Percentiles rank a stretch among this genome's conserved stretches.
phyloP scores from a whole-genome alignment of 2,888 invertebrate species.

The Pammene aurita region DNA sequence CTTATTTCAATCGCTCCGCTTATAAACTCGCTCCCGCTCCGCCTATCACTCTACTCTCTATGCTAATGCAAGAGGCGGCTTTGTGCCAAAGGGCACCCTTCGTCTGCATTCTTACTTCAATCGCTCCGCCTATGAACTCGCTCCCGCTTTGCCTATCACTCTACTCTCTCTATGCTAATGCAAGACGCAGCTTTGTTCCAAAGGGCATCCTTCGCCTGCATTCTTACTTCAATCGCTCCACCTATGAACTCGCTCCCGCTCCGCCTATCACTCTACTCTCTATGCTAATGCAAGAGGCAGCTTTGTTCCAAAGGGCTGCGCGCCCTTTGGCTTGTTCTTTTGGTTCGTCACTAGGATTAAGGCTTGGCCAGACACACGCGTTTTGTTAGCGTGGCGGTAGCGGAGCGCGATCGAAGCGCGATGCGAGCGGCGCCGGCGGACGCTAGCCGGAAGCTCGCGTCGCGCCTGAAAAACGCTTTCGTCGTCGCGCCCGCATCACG shows the following conservation, averaged over 20 bases:
- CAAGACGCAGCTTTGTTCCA: constrained; percentile 54
- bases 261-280: constrained; percentile 44
- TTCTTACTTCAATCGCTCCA: neutral
- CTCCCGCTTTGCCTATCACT: constrained; percentile 49
- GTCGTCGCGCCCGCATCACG: no score
- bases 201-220: neutral
- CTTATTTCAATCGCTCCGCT: neutral
- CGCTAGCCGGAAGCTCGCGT: no score
- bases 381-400: no score
- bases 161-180: constrained; percentile 29
- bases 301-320: constrained; percentile 68
- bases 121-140: constrained; percentile 17
- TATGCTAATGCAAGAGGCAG: constrained; percentile 52
- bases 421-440: no score
- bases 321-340: constrained; percentile 75
- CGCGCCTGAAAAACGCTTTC: no score
- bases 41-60: constrained; percentile 43
- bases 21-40: constrained; percentile 46
- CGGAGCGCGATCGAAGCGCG: no score
- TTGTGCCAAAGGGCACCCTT: neutral
- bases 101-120: neutral
- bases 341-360: constrained; percentile 50
- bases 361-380: no score
- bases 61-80: constrained; percentile 55
- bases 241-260: constrained; percentile 45